Evolutionary conservation across 53 echinoderm and acorn worm genomes (phyloP).

Genomic region (Crossaster papposus): DNA sequence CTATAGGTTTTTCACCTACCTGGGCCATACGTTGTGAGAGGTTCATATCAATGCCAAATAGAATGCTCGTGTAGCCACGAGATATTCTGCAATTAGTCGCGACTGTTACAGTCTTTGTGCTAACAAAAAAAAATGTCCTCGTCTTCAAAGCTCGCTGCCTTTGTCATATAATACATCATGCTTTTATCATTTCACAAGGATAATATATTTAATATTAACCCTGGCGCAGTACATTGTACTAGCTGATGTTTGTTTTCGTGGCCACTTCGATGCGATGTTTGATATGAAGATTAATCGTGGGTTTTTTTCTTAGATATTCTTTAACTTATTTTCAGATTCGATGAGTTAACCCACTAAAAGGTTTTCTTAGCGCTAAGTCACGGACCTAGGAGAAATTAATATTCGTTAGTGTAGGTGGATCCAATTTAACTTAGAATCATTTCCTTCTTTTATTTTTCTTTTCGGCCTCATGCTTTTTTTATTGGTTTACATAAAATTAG

Average conservation of each 20-base stretch:
- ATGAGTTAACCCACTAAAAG: background rate
- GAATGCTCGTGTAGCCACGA: background rate
- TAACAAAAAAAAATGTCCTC: background rate
- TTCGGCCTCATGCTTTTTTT: no score
- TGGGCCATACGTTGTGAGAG: slow-evolving; percentile 1
- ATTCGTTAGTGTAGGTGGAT: no score
- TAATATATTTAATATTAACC: background rate
- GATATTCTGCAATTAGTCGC: background rate
- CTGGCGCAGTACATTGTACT: background rate
- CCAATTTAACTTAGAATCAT: no score
- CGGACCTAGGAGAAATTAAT: no score
- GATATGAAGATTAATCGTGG: background rate
- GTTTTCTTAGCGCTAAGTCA: background rate
- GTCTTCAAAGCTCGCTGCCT: background rate
- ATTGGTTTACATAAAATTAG: no score
- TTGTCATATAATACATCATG: background rate
- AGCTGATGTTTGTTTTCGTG: slow-evolving; percentile 8
- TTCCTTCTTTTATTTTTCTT: no score
- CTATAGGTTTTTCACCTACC: background rate
- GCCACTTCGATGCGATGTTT: background rate
- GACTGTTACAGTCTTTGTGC: background rate
- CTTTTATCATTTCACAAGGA: background rate
- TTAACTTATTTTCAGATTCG: background rate
- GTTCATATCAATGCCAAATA: background rate
- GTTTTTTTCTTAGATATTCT: background rate